A percentile compares a stretch with the other conserved stretches of the same genome.
Conservation (phyloP, 2,797 vertebrate genomes). For the Pantherophis alleghaniensis region DNA sequence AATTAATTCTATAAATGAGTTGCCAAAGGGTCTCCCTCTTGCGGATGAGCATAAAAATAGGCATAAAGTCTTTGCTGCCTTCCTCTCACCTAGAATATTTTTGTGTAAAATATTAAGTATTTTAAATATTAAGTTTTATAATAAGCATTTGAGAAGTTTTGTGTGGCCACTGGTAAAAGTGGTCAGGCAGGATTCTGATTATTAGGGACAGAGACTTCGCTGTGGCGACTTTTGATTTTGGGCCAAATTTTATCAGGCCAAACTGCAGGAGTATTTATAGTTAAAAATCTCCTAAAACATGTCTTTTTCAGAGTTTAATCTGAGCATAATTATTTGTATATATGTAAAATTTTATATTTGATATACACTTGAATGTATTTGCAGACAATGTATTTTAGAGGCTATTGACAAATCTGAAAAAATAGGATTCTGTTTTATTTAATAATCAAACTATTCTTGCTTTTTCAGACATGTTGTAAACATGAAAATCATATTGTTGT, state of each 20-base stretch:
- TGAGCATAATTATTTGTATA: not conserved
- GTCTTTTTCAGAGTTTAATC: not conserved
- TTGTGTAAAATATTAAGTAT: not conserved
- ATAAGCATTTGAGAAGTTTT: not conserved
- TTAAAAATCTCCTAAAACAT: not conserved
- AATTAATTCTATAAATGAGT: not conserved
- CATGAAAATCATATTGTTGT: not conserved
- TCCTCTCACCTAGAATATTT: not conserved
- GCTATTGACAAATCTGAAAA: not conserved
- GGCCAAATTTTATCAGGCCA: not conserved
- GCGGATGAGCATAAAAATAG: not conserved
- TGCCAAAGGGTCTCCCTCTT: not conserved
- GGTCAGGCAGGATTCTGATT: not conserved
- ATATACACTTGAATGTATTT: not conserved
- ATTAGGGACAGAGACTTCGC: not conserved
- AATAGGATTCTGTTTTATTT: not conserved
- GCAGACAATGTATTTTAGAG: not conserved
- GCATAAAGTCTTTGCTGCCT: not conserved
- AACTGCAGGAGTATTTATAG: not conserved
- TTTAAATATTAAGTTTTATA: not conserved
- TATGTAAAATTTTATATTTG: not conserved
- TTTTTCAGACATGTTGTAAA: not conserved
- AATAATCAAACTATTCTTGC: not conserved
- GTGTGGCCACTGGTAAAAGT: not conserved
- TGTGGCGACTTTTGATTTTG: not conserved